Base-by-base conservation (phyloP, 2,797 vertebrate species). In the Spondyliosoma cantharus region DNA sequence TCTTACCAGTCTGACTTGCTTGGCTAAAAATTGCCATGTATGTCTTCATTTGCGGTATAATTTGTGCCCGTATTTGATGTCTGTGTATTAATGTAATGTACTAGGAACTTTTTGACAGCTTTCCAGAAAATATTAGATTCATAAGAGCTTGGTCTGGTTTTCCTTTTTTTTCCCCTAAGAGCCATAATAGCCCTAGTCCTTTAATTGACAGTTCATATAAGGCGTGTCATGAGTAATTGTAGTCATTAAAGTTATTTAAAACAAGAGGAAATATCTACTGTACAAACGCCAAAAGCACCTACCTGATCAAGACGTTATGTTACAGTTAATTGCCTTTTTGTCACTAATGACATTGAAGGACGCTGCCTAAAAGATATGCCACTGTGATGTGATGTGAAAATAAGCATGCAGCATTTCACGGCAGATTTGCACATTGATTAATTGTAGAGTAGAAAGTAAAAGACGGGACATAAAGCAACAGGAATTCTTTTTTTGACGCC, bases 181-280 rank as follows among this genome's bases (percentile, higher is more conserved):
- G 63, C 76, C 25, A 13, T 54, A 80, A 72, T 27, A 43, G 37
- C 56, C 13, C 24, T 1, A 27, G 25, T 75, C 3, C 60, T 57
- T 66, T 70, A 81, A 75, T 71, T 86, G 27, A 79, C 67, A 81
- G 70, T 60, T 85, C 59, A 71, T 64, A 56, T 74, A 71, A 64
- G 15, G 27, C 74, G 62, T 58, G 60, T 82, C 64, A 20, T 4
- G 50, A 77, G 22, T 81, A 64, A 83, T 73, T 73, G 57, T 15
- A 12, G 65, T 74, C 11, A 67, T 84, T 75, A 75, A 15, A 59
- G 37, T 76, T 76, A 78, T 69, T 65, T 56, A 22, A 69, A 80
- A 68, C 58, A 72, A 42, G 27, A 12, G 32, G 37, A 86, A 80
- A 80, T 49, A 57, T n/a, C 27, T 16, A 24, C 32, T 19, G 27